phyloP scores from a whole-genome alignment of 2,113 vertebrate genomes.

The Gymnobelideus leadbeateri region DNA sequence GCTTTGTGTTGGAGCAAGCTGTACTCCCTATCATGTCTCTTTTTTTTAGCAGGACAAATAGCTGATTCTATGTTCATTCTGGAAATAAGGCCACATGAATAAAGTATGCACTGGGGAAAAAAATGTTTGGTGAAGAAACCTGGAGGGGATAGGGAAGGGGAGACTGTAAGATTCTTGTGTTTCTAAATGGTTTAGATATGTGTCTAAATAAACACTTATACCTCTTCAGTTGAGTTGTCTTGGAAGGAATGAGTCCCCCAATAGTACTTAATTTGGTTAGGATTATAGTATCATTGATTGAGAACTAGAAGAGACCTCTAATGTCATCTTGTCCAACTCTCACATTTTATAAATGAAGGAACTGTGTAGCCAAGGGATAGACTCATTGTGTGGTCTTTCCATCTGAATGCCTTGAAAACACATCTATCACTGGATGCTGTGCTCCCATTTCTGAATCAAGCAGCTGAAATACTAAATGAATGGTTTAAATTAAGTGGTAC shows the following conservation, averaged over 20 bases:
- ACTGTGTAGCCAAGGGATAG: not conserved
- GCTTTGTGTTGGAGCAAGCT: accelerated
- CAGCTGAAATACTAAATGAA: conserved; percentile 65
- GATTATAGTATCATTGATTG: not conserved
- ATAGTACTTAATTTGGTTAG: not conserved
- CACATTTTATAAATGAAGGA: not conserved
- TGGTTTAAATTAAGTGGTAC: conserved; percentile 64
- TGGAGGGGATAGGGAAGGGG: not conserved
- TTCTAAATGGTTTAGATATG: not conserved
- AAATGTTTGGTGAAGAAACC: not conserved
- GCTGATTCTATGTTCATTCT: accelerated
- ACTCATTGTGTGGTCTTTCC: not conserved
- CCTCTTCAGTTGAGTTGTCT: not conserved
- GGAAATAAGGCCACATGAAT: not conserved
- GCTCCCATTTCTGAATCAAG: conserved; percentile 60
- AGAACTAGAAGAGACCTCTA: not conserved
- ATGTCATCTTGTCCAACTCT: not conserved
- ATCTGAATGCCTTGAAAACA: conserved; percentile 40
- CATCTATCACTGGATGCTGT: conserved; percentile 56
- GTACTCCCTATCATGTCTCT: accelerated
- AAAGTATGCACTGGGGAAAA: not conserved
- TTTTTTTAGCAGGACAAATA: accelerated
- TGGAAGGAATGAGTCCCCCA: not conserved
- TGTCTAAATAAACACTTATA: not conserved
- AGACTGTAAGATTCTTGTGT: not conserved